Evolutionary conservation across 2,888 invertebrate species (phyloP), one percentile per base, ranked within the genome.

Genomic region (Cataglyphis albicans): DNA sequence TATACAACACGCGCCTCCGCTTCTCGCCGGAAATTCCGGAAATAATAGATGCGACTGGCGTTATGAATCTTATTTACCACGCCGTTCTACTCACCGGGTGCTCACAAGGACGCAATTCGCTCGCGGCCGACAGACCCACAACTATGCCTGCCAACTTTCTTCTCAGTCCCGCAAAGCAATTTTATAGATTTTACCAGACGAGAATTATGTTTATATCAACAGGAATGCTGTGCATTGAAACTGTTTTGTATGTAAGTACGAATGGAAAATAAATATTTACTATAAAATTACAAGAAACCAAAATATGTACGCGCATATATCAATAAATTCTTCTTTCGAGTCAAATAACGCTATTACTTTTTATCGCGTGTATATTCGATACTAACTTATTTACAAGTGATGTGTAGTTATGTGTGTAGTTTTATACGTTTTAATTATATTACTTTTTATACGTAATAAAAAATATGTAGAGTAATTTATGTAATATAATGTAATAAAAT

Each of bases 31-130:
- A 57, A 84, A 80, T 85, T 82, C 80, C 81, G 78, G 67, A 85
- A 85, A 55, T 83, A 73, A 83, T 87, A 87, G 88, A 85, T 78
- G 74, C 70, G 63, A 81, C 52, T 38, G 48, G 81, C 78, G 67
- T 87, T 85, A 80, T 70, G 85, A 87, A 87, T 87, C 85, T 82
- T 87, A 82, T 84, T 84, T 84, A 76, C 70, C 59, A 38, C 81
- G 44, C 48, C 29, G 38, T 35, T 68, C 78, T 68, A 55, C n/a
- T 52, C 52, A 52, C 48, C 57, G 41, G 18, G 1, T 35, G 68
- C 57, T 68, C 25, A 32, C 68, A 44, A 64, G 64, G 55, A 65
- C 64, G 74, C 76, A 76, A 76, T 76, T 76, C 76, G 67, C 55
- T 76, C 68, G 38, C 38, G 55, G 55, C 68, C 68, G 55, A 57